Evolutionary conservation across 2,113 vertebrate genomes (phyloP).

Genomic region (Gadus chalcogrammus): DNA sequence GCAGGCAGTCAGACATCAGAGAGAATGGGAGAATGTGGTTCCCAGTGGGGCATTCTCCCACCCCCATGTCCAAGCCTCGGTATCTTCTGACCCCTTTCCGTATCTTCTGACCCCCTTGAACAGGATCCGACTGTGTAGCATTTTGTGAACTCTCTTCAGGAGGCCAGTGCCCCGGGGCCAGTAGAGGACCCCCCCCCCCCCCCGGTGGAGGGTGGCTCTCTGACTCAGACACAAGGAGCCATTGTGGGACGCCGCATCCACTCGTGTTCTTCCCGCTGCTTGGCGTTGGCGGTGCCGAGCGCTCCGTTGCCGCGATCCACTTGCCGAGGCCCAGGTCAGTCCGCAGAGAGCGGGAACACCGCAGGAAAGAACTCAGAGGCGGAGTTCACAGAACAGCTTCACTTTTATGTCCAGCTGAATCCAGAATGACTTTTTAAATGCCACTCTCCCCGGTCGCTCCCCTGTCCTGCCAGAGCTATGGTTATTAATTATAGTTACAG

Average conservation of each 20-base stretch:
- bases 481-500: constrained; percentile 69
- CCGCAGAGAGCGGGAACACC: constrained; percentile 63
- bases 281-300: constrained; percentile 57
- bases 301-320: constrained; percentile 64
- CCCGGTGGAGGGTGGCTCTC: constrained; percentile 56
- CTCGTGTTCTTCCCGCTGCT: constrained; percentile 20
- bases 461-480: constrained; percentile 54
- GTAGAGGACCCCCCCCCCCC: constrained; percentile 32
- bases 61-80: constrained; percentile 30
- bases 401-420: constrained; percentile 69
- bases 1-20: constrained; percentile 11
- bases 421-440: constrained; percentile 72
- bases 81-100: constrained; percentile 3
- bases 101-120: constrained; percentile 27
- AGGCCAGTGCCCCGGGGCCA: constrained; percentile 52
- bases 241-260: constrained; percentile 56
- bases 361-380: constrained; percentile 56
- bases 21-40: not conserved
- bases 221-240: constrained; percentile 52
- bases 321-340: constrained; percentile 70
- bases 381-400: constrained; percentile 62
- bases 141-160: constrained; percentile 60
- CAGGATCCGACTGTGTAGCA: constrained; percentile 48
- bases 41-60: constrained; percentile 6
- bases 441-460: constrained; percentile 40